phyloP scores from a whole-genome alignment of 2,797 vertebrate genomes.

The Dicrostonyx torquatus region DNA sequence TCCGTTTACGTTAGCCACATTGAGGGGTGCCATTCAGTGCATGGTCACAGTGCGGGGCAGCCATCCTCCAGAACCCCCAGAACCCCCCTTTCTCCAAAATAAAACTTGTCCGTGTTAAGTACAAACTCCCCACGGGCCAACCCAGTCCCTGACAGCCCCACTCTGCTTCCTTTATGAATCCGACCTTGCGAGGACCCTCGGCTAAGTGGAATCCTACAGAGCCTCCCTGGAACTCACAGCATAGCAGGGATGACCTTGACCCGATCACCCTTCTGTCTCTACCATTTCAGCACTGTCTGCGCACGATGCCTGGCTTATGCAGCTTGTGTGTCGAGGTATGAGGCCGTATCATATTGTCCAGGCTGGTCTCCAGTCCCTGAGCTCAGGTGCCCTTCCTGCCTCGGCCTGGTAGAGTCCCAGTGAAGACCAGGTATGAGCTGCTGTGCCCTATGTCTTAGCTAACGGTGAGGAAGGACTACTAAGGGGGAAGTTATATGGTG shows the following conservation, averaged over 20 bases:
- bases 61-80: background rate
- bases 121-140: background rate
- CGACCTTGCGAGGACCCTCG: accelerated
- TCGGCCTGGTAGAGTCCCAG: background rate
- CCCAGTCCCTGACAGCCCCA: background rate
- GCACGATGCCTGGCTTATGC: background rate
- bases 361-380: background rate
- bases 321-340: background rate
- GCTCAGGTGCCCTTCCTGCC: background rate
- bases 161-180: background rate
- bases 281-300: accelerated
- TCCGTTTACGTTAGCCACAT: too few species aligned
- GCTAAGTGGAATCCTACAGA: accelerated
- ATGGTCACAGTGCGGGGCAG: background rate
- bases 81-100: background rate
- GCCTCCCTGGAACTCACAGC: background rate
- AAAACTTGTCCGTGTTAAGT: background rate
- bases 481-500: background rate
- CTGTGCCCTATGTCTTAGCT: background rate
- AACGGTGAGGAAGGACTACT: background rate
- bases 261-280: background rate
- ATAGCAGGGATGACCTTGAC: background rate
- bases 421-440: too few species aligned
- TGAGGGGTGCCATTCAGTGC: too few species aligned
- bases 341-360: background rate